Percentiles rank a stretch among this genome's conserved stretches.
These are phyloP conservation scores for Aradophagus sp. DNA, from an alignment of 1,140 invertebrate species.

Conservation along the genomic window DNA sequence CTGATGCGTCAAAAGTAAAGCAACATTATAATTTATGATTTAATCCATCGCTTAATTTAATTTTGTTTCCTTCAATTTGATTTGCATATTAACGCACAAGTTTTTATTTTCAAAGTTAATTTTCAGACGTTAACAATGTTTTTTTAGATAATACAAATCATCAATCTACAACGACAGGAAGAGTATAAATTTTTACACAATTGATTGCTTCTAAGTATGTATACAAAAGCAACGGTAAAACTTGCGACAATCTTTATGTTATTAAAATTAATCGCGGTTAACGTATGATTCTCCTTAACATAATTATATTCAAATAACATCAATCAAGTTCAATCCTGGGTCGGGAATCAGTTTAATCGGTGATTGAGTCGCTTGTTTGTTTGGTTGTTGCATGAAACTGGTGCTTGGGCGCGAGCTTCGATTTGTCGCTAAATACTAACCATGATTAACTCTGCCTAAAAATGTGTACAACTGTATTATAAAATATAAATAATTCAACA, in stretches of 20 bases:
- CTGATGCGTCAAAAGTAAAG: too few species aligned
- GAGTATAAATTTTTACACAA: constrained; percentile 41
- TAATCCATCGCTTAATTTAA: neutral
- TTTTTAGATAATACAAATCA: constrained; percentile 39
- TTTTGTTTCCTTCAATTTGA: neutral
- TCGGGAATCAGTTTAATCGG: constrained; percentile 5
- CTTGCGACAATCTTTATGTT: constrained; percentile 14
- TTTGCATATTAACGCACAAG: neutral
- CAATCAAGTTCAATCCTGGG: constrained; percentile 45
- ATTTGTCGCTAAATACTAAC: constrained; percentile 14
- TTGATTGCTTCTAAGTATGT: constrained; percentile 53
- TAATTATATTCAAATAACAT: constrained; percentile 38
- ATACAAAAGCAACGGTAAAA: constrained; percentile 21
- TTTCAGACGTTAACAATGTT: constrained; percentile 28
- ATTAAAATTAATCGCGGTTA: constrained; percentile 22
- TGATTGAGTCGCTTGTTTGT: neutral
- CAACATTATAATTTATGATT: neutral
- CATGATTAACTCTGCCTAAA: neutral
- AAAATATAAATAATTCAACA: constrained; percentile 14
- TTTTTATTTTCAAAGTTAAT: constrained; percentile 14
- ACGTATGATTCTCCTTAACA: constrained; percentile 21
- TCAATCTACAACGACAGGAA: constrained; percentile 26
- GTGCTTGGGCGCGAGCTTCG: constrained; percentile 2
- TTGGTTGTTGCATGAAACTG: constrained; percentile 7
- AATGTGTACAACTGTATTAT: constrained; percentile 4